Evolutionary conservation across 2,797 vertebrate species (phyloP).

Genomic region (Pelodytes ibericus): DNA sequence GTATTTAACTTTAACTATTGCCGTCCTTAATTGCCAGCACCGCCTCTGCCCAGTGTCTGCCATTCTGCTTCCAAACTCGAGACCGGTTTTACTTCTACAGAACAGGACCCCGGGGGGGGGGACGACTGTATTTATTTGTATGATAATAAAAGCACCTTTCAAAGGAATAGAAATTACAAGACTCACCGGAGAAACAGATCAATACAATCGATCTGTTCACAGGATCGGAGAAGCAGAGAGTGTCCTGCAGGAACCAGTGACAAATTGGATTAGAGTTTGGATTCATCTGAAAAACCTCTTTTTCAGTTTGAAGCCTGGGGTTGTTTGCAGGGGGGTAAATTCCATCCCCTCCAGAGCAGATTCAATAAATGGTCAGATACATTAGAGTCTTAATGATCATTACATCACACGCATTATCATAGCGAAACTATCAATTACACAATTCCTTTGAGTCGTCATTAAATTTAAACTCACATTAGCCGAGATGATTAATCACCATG

Average conservation of each 20-base stretch:
- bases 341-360: background rate
- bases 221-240: background rate
- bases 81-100: no score
- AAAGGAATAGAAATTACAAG: background rate
- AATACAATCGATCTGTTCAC: background rate
- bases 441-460: background rate
- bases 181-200: background rate
- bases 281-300: no score
- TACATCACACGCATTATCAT: conserved; percentile 9
- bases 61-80: no score
- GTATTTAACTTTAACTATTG: no score
- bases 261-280: background rate
- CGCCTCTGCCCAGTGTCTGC: no score
- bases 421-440: conserved; percentile 1
- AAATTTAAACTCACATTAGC: background rate
- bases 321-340: background rate
- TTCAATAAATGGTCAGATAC: background rate
- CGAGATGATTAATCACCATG: background rate
- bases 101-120: no score
- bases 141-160: no score
- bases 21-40: no score
- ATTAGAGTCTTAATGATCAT: conserved; percentile 15
- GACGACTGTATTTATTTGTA: no score
- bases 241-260: background rate
- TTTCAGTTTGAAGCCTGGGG: no score